Evolutionary conservation across 1,140 invertebrate species (phyloP).

Genomic region (Nasonia longicornis): DNA sequence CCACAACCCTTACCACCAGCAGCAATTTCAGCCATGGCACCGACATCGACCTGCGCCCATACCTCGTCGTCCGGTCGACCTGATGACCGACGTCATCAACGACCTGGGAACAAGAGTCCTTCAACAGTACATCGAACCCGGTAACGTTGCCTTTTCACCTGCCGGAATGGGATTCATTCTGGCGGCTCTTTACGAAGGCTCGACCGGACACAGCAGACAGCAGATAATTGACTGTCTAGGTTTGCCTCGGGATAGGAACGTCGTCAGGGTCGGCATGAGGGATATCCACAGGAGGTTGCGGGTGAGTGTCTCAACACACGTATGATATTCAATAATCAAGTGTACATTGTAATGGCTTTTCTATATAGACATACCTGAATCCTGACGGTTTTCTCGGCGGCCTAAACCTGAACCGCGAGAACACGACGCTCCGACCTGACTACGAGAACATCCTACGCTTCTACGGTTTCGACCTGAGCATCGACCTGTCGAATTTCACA

Average conservation of each 20-base stretch:
- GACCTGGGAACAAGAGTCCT: constrained; percentile 79
- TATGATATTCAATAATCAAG: background rate
- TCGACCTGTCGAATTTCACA: constrained; percentile 49
- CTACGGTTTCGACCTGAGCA: constrained; percentile 79
- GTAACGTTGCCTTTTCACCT: constrained; percentile 87
- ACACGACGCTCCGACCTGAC: constrained; percentile 76
- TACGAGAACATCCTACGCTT: constrained; percentile 80
- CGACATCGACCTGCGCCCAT: constrained; percentile 22
- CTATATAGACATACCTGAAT: constrained; percentile 83
- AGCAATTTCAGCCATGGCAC: constrained; percentile 52
- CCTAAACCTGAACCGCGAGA: constrained; percentile 80
- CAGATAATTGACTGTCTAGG: constrained; percentile 78
- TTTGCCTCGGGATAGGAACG: constrained; percentile 77
- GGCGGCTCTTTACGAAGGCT: constrained; percentile 82
- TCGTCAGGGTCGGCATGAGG: constrained; percentile 80
- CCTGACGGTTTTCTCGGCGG: constrained; percentile 84
- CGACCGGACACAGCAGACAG: constrained; percentile 75
- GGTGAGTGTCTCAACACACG: constrained; percentile 68
- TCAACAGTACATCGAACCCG: constrained; percentile 70
- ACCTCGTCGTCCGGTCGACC: constrained; percentile 71
- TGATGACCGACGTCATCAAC: constrained; percentile 85
- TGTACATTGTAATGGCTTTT: constrained; percentile 57
- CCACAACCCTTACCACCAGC: constrained; percentile 38
- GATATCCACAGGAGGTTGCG: constrained; percentile 82
- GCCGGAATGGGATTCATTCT: constrained; percentile 82